These are phyloP conservation scores for Falco columbarius DNA, from an alignment of 2,797 vertebrate genomes.

Conservation along the genomic window DNA sequence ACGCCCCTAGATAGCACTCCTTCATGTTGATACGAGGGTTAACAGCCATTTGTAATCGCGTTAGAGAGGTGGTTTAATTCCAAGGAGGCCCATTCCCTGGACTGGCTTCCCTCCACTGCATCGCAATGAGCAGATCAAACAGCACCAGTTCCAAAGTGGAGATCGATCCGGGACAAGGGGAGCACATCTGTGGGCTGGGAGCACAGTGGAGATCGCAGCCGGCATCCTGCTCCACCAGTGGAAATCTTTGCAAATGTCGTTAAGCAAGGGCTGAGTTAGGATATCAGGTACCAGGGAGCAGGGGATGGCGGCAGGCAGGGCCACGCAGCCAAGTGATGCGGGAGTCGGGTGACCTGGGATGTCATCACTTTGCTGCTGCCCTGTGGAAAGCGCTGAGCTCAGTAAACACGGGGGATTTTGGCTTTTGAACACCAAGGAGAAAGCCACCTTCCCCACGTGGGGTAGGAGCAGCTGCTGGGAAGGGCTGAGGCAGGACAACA, in stretches of 20 bases:
- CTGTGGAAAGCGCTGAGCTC: not conserved
- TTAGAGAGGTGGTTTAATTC: slow-evolving; percentile 35
- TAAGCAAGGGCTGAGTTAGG: slow-evolving; percentile 32
- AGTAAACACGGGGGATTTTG: not conserved
- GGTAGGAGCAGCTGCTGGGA: not conserved
- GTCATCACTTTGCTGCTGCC: not conserved
- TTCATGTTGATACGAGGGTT: not conserved
- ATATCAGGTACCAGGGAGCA: not conserved
- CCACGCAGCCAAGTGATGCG: not conserved
- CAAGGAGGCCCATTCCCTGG: slow-evolving; percentile 22
- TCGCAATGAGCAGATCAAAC: slow-evolving; percentile 61
- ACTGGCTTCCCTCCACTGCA: slow-evolving; percentile 9
- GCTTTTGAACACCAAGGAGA: not conserved
- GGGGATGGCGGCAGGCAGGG: not conserved
- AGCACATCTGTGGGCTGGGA: not conserved
- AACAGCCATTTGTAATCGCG: slow-evolving; percentile 35
- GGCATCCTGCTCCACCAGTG: not conserved
- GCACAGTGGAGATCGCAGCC: rapidly evolving
- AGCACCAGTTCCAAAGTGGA: slow-evolving; percentile 24
- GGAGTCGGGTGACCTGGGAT: rapidly evolving
- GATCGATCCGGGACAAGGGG: not conserved
- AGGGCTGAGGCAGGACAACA: not conserved
- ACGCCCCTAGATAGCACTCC: not conserved
- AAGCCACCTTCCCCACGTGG: rapidly evolving
- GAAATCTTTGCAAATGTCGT: slow-evolving; percentile 69